These are phyloP conservation scores for Nephotettix cincticeps DNA, from an alignment of 1,140 invertebrate genomes.

Conservation along the genomic window DNA sequence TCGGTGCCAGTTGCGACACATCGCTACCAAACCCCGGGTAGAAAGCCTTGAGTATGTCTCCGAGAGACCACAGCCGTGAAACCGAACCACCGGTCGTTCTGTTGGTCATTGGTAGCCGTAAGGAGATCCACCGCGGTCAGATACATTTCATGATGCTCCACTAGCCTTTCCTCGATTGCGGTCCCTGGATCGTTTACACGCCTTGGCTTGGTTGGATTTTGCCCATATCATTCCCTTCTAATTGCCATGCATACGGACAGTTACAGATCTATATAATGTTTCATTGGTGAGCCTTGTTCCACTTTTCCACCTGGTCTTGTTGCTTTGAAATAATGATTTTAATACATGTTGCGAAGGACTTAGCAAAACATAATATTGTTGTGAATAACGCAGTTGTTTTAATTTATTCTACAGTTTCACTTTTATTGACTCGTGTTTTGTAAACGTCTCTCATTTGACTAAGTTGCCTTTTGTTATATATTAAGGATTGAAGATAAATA, in stretches of 20 bases:
- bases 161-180: constrained; percentile 3
- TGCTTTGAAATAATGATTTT: too few relatives aligned
- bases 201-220: neutral
- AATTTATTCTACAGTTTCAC: too few relatives aligned
- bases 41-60: constrained; percentile 18
- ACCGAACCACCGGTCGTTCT: constrained; percentile 14
- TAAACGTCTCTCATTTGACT: too few relatives aligned
- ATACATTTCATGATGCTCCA: constrained; percentile 17
- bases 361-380: too few relatives aligned
- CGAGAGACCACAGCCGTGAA: constrained; percentile 7
- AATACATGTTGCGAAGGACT: too few relatives aligned
- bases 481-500: too few relatives aligned
- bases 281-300: too few relatives aligned
- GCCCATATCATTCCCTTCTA: neutral
- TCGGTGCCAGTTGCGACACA: neutral
- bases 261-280: too few relatives aligned
- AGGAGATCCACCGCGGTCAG: neutral
- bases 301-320: too few relatives aligned
- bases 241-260: neutral
- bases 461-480: too few relatives aligned
- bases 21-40: neutral
- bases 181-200: neutral
- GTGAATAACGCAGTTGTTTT: too few relatives aligned
- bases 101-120: constrained; percentile 16
- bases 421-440: too few relatives aligned